phyloP scores from a whole-genome alignment of 1,140 invertebrate genomes.

The Cotesia chilonis region DNA sequence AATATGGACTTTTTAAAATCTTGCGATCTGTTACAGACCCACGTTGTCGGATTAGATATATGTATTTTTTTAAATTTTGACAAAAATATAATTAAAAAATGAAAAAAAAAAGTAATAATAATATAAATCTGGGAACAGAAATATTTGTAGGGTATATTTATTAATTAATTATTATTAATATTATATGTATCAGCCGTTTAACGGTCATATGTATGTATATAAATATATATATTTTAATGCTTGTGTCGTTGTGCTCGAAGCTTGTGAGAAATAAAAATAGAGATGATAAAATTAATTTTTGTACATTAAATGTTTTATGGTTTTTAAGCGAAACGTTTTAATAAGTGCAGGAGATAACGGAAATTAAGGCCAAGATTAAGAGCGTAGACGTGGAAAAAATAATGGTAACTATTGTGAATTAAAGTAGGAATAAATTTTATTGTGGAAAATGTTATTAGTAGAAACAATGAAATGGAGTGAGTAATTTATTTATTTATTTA shows the following conservation, averaged over 20 bases:
- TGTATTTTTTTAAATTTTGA: slow-evolving; percentile 67
- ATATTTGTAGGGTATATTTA: slow-evolving; percentile 51
- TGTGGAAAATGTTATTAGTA: background rate
- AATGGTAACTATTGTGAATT: no score
- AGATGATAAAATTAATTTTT: slow-evolving; percentile 6
- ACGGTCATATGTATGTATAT: slow-evolving; percentile 13
- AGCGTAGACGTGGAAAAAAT: no score
- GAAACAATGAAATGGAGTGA: slow-evolving; percentile 2
- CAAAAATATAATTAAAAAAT: slow-evolving; percentile 45
- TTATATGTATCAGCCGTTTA: slow-evolving; percentile 48
- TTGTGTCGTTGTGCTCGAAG: slow-evolving; percentile 30
- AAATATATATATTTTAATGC: slow-evolving; percentile 25
- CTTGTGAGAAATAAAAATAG: background rate
- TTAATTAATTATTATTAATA: slow-evolving; percentile 4
- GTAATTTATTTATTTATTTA: background rate
- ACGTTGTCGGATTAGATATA: slow-evolving; percentile 59
- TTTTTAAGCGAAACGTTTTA: background rate
- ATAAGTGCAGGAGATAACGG: no score
- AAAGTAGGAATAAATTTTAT: no score
- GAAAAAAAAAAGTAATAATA: slow-evolving; percentile 44
- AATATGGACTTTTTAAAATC: no score
- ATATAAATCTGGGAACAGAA: slow-evolving; percentile 55
- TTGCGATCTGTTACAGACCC: slow-evolving; percentile 32
- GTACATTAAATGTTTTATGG: background rate
- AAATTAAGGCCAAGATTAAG: no score